These are phyloP conservation scores for Girardinichthys multiradiatus DNA, from an alignment of 2,113 vertebrate genomes.

Conservation along the genomic window DNA sequence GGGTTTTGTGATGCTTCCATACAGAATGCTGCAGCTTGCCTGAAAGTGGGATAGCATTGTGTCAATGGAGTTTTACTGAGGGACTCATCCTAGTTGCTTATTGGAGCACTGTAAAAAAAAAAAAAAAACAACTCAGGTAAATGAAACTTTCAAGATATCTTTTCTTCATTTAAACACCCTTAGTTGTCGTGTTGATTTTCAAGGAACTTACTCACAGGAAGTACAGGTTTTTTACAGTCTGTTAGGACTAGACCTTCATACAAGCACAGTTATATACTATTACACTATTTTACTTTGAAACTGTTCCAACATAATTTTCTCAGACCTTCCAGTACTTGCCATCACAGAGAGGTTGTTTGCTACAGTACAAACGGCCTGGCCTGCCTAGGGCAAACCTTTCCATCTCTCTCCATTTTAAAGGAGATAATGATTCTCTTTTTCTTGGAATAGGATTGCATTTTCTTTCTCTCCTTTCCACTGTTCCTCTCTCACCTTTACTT, in stretches of 20 bases:
- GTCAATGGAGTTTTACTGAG: background rate
- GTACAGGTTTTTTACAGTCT: background rate
- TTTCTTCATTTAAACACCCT: background rate
- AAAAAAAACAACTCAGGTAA: too few relatives aligned
- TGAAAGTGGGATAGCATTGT: background rate
- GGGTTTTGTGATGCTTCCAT: background rate
- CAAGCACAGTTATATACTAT: background rate
- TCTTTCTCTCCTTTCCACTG: slow-evolving; percentile 58
- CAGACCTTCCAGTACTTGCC: background rate
- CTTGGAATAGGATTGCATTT: slow-evolving; percentile 76
- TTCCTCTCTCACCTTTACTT: slow-evolving; percentile 67
- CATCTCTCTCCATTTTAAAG: slow-evolving; percentile 62
- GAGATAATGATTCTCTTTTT: slow-evolving; percentile 77
- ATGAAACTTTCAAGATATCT: background rate
- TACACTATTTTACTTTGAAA: slow-evolving; percentile 7
- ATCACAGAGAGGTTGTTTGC: slow-evolving; percentile 31
- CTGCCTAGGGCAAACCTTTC: slow-evolving; percentile 64
- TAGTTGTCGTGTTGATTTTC: background rate
- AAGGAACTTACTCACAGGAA: background rate
- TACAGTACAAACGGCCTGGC: slow-evolving; percentile 25
- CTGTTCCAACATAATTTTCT: slow-evolving; percentile 15
- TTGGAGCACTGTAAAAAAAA: background rate
- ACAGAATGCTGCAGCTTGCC: background rate
- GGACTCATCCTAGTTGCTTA: background rate
- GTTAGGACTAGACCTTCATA: background rate